Evolutionary conservation across 2,888 invertebrate species (phyloP).

Genomic region (Rhaphigaster nebulosa): DNA sequence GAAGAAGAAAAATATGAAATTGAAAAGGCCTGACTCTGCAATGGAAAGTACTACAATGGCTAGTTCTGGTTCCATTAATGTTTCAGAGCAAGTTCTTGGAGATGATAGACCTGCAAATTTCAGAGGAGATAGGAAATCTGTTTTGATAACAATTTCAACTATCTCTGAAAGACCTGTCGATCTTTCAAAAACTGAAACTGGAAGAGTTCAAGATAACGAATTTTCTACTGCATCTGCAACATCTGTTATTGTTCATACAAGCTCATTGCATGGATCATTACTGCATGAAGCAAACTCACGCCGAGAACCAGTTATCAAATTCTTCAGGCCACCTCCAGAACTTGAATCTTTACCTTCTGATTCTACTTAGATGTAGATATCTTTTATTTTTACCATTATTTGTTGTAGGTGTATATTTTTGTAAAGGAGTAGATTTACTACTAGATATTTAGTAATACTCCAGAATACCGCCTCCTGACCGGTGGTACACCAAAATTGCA

Average conservation of each 20-base stretch:
- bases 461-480: not conserved
- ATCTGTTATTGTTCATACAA: conserved; percentile 52
- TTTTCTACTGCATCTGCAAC: not conserved
- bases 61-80: not conserved
- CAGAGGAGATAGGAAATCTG: not conserved
- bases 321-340: not conserved
- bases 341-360: not conserved
- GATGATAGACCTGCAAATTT: not conserved
- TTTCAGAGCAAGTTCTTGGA: not conserved
- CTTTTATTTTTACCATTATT: not conserved
- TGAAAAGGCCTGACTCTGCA: not conserved
- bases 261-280: conserved; percentile 20
- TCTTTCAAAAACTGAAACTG: not conserved
- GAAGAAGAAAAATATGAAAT: not conserved
- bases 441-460: not conserved
- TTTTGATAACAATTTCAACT: not conserved
- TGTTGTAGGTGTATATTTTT: not conserved
- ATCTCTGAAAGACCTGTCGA: not conserved
- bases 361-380: not conserved
- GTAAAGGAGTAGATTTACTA: not conserved
- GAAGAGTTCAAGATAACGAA: not conserved
- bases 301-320: conserved; percentile 50
- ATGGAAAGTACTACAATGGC: not conserved
- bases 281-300: conserved; percentile 4
- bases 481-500: not conserved